Evolutionary conservation across 1,140 invertebrate genomes (phyloP), one percentile per base, ranked within the genome.

Genomic region (Caenorhabditis brenneri): DNA sequence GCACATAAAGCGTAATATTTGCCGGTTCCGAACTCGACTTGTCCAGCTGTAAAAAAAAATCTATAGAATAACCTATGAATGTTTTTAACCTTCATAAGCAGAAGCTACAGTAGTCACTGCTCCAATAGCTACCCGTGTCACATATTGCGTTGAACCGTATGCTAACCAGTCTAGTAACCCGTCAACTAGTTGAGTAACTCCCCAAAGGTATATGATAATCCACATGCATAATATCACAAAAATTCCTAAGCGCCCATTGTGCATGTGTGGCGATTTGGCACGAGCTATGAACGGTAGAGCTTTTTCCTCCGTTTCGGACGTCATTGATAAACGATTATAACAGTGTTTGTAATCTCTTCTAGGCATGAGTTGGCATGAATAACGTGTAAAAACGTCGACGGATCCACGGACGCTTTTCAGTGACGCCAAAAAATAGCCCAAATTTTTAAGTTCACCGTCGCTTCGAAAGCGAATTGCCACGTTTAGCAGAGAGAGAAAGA

Each of bases 1-100:
- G 96, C 97, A 92, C 97, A 99, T 27, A 97, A 93, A 31, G 94
- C 93, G 92, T 96, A 99, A 91, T 96, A 99, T 89, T 98, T 94
- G 48, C 92, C 91, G 0, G 96, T 97, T 55, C 95, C 97, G 93
- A 96, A 98, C 91, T 86, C 86, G 24, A 85, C 84, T 46, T 69
- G 53, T 29, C 53, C 83, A 49, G 78, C 83, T 84, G 51, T 36
- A 84, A 83, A 29, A 10, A 36, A 24, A 46, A 24, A 46, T 53
- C 24, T 55, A 74, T 31, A 27, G 9, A 24, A 46, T 49, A 16
- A 2, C 31, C n/a, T 29, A 39, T 27, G 29, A 10, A 24, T 12
- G 10, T 12, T 12, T 19, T 31, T n/a, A 27, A 60, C 46, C 51
- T 65, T 60, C 79, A 36, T 51, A 84, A 31, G 42, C 51, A 19